Evolutionary conservation across 2,888 invertebrate genomes (phyloP).

Genomic region (Zygogramma bicolorata): DNA sequence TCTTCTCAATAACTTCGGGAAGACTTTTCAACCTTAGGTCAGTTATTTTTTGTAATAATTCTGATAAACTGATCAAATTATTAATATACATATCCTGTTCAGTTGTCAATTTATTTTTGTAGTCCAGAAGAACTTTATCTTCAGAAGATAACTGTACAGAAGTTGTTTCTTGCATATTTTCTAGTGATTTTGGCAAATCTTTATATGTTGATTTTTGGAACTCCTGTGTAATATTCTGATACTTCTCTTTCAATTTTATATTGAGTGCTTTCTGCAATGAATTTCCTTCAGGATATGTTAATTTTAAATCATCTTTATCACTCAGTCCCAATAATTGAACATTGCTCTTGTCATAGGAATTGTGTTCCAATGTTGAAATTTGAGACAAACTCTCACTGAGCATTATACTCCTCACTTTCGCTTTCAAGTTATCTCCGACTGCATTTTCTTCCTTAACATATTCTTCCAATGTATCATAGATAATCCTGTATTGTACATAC

Average conservation of each 20-base stretch:
- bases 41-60: slow-evolving; percentile 61
- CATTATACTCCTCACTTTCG: slow-evolving; percentile 54
- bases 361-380: slow-evolving; percentile 29
- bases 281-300: slow-evolving; percentile 60
- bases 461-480: slow-evolving; percentile 54
- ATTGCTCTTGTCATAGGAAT: slow-evolving; percentile 18
- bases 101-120: slow-evolving; percentile 62
- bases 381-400: slow-evolving; percentile 48
- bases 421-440: slow-evolving; percentile 48
- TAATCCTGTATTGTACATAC: slow-evolving; percentile 54
- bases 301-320: slow-evolving; percentile 46
- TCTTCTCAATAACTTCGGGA: slow-evolving; percentile 58
- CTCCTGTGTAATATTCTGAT: slow-evolving; percentile 52
- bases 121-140: slow-evolving; percentile 49
- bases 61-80: slow-evolving; percentile 56
- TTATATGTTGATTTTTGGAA: slow-evolving; percentile 29
- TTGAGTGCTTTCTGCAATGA: slow-evolving; percentile 39
- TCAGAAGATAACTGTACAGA: slow-evolving; percentile 36
- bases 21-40: slow-evolving; percentile 59
- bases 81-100: slow-evolving; percentile 61
- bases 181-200: slow-evolving; percentile 46
- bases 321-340: slow-evolving; percentile 36
- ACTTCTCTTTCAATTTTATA: slow-evolving; percentile 54
- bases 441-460: slow-evolving; percentile 46
- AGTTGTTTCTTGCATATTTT: slow-evolving; percentile 21